These are phyloP conservation scores for Butorides virescens DNA, from an alignment of 2,113 vertebrate genomes.

Conservation along the genomic window DNA sequence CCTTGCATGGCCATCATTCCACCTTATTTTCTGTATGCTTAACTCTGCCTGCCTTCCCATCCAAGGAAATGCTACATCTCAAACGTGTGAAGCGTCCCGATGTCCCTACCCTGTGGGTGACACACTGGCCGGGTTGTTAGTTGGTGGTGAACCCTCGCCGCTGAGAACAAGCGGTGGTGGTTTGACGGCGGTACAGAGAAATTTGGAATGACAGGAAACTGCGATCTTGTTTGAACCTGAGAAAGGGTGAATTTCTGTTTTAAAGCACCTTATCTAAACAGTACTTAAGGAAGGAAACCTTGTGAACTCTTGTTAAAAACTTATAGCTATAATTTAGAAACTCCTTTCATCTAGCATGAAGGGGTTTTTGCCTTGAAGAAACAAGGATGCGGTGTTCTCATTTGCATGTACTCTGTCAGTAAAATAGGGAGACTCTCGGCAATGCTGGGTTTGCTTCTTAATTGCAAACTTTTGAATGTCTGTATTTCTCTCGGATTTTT, in stretches of 20 bases:
- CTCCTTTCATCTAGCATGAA: slow-evolving; percentile 56
- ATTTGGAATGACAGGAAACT: slow-evolving; percentile 9
- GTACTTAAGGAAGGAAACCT: slow-evolving; percentile 4
- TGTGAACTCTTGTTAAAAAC: slow-evolving; percentile 53
- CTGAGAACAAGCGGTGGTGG: not conserved
- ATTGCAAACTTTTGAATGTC: not conserved
- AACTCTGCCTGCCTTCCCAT: not conserved
- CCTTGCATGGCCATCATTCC: not conserved
- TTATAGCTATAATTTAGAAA: slow-evolving; percentile 35
- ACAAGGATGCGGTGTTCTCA: slow-evolving; percentile 32
- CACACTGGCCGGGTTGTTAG: too few relatives aligned
- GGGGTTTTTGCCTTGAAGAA: slow-evolving; percentile 10
- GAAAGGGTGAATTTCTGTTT: slow-evolving; percentile 12
- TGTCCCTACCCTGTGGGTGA: not conserved
- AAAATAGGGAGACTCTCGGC: not conserved
- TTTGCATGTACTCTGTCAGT: slow-evolving; percentile 23
- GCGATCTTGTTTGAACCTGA: not conserved
- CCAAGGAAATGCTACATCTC: rapidly evolving
- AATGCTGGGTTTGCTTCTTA: not conserved
- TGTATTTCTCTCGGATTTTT: not conserved
- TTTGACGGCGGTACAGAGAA: not conserved
- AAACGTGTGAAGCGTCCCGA: rapidly evolving
- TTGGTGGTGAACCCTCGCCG: not conserved
- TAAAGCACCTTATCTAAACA: slow-evolving; percentile 27
- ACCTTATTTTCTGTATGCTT: not conserved